Evolutionary conservation across 2,797 vertebrate genomes (phyloP).

Genomic region (Poliocrania exsul): DNA sequence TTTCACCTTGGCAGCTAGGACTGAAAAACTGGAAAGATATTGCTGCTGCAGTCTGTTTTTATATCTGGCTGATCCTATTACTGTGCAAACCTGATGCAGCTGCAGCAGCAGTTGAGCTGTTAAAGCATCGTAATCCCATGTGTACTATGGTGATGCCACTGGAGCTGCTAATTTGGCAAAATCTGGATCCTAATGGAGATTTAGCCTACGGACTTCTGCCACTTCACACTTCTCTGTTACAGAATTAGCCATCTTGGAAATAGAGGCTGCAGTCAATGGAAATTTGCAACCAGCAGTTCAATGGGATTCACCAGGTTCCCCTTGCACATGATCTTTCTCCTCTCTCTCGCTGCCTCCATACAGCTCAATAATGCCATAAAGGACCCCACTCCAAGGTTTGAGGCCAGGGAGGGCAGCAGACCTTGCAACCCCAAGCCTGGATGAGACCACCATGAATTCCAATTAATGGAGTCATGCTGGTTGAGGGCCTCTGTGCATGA

Average conservation of each 20-base stretch:
- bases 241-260: neutral
- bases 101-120: neutral
- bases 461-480: neutral
- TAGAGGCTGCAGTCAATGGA: accelerated
- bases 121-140: neutral
- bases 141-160: accelerated
- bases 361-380: accelerated
- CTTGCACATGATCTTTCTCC: neutral
- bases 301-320: neutral
- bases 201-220: neutral
- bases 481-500: accelerated
- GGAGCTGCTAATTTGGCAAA: neutral
- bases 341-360: neutral
- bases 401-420: neutral
- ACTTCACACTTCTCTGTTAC: neutral
- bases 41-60: accelerated
- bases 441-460: neutral
- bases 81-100: accelerated
- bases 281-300: neutral
- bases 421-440: neutral
- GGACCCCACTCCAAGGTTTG: accelerated
- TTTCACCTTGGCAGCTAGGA: neutral
- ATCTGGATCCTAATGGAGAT: neutral
- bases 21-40: neutral
- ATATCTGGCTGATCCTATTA: neutral